These are phyloP conservation scores for Deilephila porcellus DNA, from an alignment of 2,888 invertebrate genomes.

Conservation along the genomic window DNA sequence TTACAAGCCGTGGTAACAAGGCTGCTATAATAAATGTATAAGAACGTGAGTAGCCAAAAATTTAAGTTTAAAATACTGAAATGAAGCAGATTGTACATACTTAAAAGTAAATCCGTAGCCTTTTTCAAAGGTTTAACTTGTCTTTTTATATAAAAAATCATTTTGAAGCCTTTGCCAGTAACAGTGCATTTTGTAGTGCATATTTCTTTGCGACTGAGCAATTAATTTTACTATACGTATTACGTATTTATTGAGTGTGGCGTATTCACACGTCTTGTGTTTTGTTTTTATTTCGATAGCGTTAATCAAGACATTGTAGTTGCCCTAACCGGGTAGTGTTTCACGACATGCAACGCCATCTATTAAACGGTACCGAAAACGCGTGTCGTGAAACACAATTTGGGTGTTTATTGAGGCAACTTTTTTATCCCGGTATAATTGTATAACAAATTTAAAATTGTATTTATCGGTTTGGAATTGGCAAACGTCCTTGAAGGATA, in stretches of 20 bases:
- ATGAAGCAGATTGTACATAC: constrained; percentile 18
- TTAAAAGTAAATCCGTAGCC: constrained; percentile 22
- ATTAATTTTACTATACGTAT: constrained; percentile 43
- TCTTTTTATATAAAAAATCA: constrained; percentile 42
- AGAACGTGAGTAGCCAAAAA: constrained; percentile 22
- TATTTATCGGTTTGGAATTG: neutral
- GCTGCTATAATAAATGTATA: constrained; percentile 14
- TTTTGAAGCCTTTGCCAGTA: constrained; percentile 66
- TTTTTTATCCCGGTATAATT: constrained; percentile 1
- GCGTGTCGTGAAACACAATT: constrained; percentile 10
- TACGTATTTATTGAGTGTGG: constrained; percentile 32
- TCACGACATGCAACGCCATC: constrained; percentile 6
- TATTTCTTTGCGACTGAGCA: constrained; percentile 65
- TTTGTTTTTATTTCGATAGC: constrained; percentile 7
- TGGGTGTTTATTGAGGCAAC: constrained; percentile 7
- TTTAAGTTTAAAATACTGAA: constrained; percentile 4
- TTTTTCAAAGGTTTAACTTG: constrained; percentile 19
- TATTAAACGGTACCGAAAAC: constrained; percentile 12
- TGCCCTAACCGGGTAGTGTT: neutral
- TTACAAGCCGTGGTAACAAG: neutral
- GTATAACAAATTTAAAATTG: neutral
- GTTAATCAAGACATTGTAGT: constrained; percentile 16
- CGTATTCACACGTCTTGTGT: constrained; percentile 8
- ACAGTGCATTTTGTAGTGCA: constrained; percentile 76
- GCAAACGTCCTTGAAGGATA: constrained; percentile 15